Evolutionary conservation across 2,113 vertebrate genomes (phyloP).

Genomic region (Siphamia tubifer): DNA sequence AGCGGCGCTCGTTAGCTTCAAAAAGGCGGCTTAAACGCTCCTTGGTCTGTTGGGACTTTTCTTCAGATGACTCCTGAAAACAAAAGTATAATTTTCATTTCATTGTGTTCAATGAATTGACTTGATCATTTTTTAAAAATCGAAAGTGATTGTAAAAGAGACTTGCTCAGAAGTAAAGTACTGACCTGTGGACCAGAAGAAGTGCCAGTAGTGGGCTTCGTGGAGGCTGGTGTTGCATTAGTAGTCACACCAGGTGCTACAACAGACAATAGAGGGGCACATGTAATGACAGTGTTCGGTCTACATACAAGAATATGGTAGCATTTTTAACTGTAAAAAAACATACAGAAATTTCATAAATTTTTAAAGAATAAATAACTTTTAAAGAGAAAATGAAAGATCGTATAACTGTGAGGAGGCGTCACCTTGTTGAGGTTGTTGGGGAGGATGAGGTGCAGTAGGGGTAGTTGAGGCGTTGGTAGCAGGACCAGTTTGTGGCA

Average conservation of each 20-base stretch:
- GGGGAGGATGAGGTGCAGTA: conserved; percentile 75
- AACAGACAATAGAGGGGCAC: not conserved
- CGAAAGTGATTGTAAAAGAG: not conserved
- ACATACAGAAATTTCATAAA: not conserved
- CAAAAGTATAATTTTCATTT: not conserved
- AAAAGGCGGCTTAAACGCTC: conserved; percentile 88
- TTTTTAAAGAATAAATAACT: not conserved
- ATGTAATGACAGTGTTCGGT: not conserved
- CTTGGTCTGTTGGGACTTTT: conserved; percentile 85
- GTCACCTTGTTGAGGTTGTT: conserved; percentile 82
- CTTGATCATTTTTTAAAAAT: not conserved
- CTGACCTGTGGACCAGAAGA: conserved; percentile 62
- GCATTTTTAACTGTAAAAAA: too few species aligned
- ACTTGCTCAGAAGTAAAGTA: not conserved
- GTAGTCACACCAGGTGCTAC: conserved; percentile 39
- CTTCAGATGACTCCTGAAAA: conserved; percentile 85
- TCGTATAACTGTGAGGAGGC: not conserved
- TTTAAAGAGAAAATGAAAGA: not conserved
- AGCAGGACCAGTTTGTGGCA: conserved; percentile 80
- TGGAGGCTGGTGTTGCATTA: conserved; percentile 55
- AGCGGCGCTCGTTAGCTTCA: conserved; percentile 86
- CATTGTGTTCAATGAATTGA: not conserved
- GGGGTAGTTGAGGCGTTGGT: conserved; percentile 80
- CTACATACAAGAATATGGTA: not conserved
- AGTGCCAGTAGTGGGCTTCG: conserved; percentile 45